A percentile compares a stretch with the other conserved stretches of the same genome.
These are phyloP conservation scores for Coenobita brevimanus DNA, from an alignment of 1,140 invertebrate genomes.

Conservation along the genomic window DNA sequence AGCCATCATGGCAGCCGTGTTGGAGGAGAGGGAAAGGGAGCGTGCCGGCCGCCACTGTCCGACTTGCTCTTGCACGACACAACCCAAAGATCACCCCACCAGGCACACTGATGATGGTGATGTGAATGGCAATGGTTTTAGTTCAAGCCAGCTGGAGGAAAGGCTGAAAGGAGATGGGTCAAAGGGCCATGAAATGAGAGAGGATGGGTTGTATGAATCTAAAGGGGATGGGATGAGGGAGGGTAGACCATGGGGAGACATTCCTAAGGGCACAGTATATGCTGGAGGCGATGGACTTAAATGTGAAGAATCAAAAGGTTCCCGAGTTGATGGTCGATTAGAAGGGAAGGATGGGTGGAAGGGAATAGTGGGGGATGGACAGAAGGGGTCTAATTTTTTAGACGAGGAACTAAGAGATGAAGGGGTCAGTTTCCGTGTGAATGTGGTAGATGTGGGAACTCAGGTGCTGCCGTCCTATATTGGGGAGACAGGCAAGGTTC, in stretches of 20 bases:
- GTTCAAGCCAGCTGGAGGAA: background rate
- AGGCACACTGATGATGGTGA: background rate
- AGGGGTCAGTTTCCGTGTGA: constrained; percentile 52
- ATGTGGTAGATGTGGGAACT: constrained; percentile 54
- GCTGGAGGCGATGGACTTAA: background rate
- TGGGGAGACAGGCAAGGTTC: constrained; percentile 52
- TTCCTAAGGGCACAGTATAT: background rate
- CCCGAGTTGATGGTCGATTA: background rate
- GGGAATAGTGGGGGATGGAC: background rate
- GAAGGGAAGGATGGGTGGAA: background rate
- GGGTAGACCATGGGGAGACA: background rate
- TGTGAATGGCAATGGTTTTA: background rate
- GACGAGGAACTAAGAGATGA: too few relatives aligned
- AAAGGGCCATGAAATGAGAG: background rate
- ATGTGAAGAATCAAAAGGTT: constrained; percentile 19
- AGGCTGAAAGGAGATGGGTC: background rate
- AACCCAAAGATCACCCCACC: background rate
- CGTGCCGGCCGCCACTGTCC: constrained; percentile 72
- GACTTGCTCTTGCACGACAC: constrained; percentile 32
- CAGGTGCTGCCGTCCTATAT: constrained; percentile 57
- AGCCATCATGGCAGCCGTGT: constrained; percentile 93
- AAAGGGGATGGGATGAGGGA: background rate
- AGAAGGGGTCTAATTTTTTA: background rate
- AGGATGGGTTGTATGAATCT: background rate
- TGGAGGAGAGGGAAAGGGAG: constrained; percentile 87